Evolutionary conservation across 37 sponge, comb jelly and placozoan species (phyloP), one percentile per base, ranked within the genome.

Genomic region (Spongia lamella): DNA sequence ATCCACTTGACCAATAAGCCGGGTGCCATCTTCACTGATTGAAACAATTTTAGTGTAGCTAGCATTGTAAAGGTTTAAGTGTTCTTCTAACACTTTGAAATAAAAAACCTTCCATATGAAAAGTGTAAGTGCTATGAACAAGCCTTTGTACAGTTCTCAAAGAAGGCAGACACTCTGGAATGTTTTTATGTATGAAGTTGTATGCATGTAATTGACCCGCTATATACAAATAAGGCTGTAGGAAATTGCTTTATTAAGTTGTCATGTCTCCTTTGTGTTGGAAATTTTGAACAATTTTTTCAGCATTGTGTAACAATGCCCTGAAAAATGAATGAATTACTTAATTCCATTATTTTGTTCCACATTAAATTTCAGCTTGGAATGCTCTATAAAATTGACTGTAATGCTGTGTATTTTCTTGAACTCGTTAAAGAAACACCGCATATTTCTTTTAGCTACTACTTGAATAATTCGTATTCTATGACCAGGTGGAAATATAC

Each of bases 21-120:
- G 37, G 22, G 73, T 72, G 33, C 73, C 82, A 81, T 81, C 82
- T 63, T 81, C 79, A 37, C 76, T 76, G n/a, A n/a, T n/a, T n/a
- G n/a, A n/a, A n/a, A 84, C 26, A 52, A 78, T 39, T 25, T 77
- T 47, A 7, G 70, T 22, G 21, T 58, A 68, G 13, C 76, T 17
- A 78, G 76, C 60, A 58, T 75, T 57, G 43, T 83, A 39, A 22
- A 13, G 17, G 4, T 49, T 60, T 20, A 83, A 22, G 66, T 84
- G 78, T 16, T 4, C 34, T 5, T 73, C 37, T 3, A 77, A 56
- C 21, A 73, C 79, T 43, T 84, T 60, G 55, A 78, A 84, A 25
- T 67, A 19, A 75, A 75, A 75, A 4, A 2, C 76, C 76, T 38
- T 75, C 63, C 21, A 38, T 22, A 33, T 61, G 38, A 4, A 47